These are phyloP conservation scores for Orthonyx spaldingii DNA, from an alignment of 2,113 vertebrate species.

Conservation along the genomic window DNA sequence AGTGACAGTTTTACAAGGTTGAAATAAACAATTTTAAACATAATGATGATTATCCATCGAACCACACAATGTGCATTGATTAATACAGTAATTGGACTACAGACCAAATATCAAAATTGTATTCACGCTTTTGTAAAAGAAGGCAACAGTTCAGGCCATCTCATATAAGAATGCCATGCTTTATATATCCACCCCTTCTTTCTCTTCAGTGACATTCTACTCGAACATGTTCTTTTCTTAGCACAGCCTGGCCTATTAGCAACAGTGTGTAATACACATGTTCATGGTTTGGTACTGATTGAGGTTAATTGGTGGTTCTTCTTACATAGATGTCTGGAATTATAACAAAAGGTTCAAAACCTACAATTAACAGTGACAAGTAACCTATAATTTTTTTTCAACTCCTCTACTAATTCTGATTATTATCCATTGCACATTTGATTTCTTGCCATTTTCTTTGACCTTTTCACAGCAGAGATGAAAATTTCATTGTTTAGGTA, in stretches of 20 bases:
- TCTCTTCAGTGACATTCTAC: slow-evolving; percentile 25
- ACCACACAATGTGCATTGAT: background rate
- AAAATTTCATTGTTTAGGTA: slow-evolving; percentile 17
- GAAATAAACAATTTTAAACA: background rate
- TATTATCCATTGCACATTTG: slow-evolving; percentile 48
- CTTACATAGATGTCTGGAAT: slow-evolving; percentile 64
- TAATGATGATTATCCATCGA: background rate
- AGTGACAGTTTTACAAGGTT: background rate
- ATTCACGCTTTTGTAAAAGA: background rate
- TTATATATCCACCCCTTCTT: background rate
- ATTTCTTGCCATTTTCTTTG: slow-evolving; percentile 58
- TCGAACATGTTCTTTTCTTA: slow-evolving; percentile 49
- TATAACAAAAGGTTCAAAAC: slow-evolving; percentile 67
- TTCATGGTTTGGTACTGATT: slow-evolving; percentile 50
- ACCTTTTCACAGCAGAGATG: slow-evolving; percentile 25
- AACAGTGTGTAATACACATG: slow-evolving; percentile 52
- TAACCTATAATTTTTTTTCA: slow-evolving; percentile 69
- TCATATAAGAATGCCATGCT: background rate
- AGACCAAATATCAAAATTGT: background rate
- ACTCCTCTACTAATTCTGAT: slow-evolving; percentile 54
- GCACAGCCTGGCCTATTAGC: slow-evolving; percentile 51
- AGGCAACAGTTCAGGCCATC: background rate
- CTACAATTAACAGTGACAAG: slow-evolving; percentile 64
- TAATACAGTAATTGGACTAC: background rate
- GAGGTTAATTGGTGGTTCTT: slow-evolving; percentile 71